Conservation (phyloP, 2,888 invertebrate genomes). For the Oxycera nigricornis region DNA sequence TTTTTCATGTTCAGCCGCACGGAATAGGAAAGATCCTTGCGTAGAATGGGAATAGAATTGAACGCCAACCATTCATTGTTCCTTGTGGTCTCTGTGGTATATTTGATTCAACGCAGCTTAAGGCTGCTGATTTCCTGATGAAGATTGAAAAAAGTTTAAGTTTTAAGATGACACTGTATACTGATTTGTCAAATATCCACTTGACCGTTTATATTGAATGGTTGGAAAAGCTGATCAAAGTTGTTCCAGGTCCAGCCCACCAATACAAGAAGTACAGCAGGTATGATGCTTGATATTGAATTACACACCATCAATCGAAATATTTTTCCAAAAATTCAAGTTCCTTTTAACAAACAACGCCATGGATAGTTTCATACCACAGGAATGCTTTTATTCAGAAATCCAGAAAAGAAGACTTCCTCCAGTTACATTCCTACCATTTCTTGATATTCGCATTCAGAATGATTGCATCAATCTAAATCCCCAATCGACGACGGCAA, state of each 20-base stretch:
- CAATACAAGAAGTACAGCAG: too few relatives aligned
- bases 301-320: too few relatives aligned
- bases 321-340: too few relatives aligned
- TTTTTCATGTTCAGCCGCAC: slow-evolving; percentile 44
- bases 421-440: not conserved
- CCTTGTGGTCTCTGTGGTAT: slow-evolving; percentile 5
- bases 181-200: too few relatives aligned
- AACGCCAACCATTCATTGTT: slow-evolving; percentile 18
- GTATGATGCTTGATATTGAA: too few relatives aligned
- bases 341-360: too few relatives aligned
- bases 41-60: not conserved
- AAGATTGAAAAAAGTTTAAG: not conserved
- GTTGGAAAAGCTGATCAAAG: too few relatives aligned
- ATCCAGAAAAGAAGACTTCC: not conserved
- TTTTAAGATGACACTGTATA: not conserved
- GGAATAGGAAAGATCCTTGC: slow-evolving; percentile 10
- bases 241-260: too few relatives aligned
- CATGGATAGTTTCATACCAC: too few relatives aligned
- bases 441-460: not conserved
- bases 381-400: not conserved
- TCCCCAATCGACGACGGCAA: not conserved
- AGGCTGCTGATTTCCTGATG: not conserved
- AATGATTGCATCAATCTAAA: not conserved
- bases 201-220: too few relatives aligned
- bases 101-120: not conserved